Evolutionary conservation across 2,888 invertebrate genomes (phyloP).

Genomic region (Lepidonotus clava): DNA sequence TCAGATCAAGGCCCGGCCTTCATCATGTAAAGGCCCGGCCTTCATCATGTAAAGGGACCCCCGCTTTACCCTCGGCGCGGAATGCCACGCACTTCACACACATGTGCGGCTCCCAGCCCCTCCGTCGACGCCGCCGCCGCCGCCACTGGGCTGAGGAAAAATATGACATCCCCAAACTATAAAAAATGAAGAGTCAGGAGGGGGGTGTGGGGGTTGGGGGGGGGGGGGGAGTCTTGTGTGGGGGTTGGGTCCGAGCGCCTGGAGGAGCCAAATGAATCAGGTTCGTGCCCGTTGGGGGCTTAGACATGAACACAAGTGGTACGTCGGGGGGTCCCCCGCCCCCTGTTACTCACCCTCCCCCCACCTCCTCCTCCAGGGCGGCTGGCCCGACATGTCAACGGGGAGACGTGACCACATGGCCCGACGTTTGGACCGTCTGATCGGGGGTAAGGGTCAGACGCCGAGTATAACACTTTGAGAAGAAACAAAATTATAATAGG

Average conservation of each 20-base stretch:
- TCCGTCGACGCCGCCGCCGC: too few species aligned
- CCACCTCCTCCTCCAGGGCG: neutral
- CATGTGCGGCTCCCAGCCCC: too few species aligned
- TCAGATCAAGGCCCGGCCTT: neutral
- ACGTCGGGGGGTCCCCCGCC: neutral
- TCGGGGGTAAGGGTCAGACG: neutral
- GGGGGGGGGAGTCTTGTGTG: neutral
- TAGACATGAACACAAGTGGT: constrained; percentile 3
- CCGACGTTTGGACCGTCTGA: neutral
- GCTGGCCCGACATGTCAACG: neutral
- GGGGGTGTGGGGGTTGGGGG: neutral
- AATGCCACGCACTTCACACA: neutral
- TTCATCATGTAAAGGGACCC: neutral
- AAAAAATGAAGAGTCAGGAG: neutral
- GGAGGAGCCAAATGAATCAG: neutral
- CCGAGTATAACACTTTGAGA: too few species aligned
- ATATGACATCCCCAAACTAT: too few species aligned
- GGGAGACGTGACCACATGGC: neutral
- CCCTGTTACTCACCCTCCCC: neutral
- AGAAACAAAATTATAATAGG: too few species aligned
- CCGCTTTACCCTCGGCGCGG: neutral
- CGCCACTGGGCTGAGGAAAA: too few species aligned
- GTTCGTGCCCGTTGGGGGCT: neutral
- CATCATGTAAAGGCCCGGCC: too few species aligned
- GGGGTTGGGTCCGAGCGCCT: neutral